Conservation (phyloP, 2,113 vertebrate species). For the Stegostoma tigrinum region DNA sequence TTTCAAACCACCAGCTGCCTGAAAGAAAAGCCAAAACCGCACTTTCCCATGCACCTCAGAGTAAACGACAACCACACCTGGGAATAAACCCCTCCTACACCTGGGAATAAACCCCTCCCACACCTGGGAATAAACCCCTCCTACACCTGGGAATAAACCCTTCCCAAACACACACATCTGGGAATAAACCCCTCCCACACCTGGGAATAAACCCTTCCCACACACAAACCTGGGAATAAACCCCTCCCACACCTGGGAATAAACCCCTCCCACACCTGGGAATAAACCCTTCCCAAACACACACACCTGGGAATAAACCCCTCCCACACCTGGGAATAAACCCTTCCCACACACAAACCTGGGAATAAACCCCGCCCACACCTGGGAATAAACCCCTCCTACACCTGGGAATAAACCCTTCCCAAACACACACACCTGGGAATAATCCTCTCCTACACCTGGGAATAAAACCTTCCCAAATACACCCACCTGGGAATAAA, state of each 20-base stretch:
- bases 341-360: background rate
- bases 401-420: background rate
- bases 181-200: background rate
- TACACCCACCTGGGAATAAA: background rate
- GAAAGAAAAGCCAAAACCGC: background rate
- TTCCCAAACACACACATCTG: background rate
- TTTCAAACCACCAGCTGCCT: background rate
- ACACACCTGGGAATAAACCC: background rate
- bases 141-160: background rate
- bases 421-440: too few relatives aligned
- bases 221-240: background rate
- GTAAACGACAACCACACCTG: background rate
- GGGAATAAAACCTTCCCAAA: too few relatives aligned
- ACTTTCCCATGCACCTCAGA: background rate
- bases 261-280: background rate
- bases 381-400: background rate
- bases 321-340: background rate
- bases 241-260: background rate
- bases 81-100: background rate
- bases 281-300: background rate
- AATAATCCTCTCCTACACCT: background rate
- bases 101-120: background rate
- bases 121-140: background rate
- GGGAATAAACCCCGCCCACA: background rate
- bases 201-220: too few relatives aligned